Evolutionary conservation across 2,113 vertebrate genomes (phyloP), one percentile per base, ranked within the genome.

Genomic region (Salvelinus sp.): DNA sequence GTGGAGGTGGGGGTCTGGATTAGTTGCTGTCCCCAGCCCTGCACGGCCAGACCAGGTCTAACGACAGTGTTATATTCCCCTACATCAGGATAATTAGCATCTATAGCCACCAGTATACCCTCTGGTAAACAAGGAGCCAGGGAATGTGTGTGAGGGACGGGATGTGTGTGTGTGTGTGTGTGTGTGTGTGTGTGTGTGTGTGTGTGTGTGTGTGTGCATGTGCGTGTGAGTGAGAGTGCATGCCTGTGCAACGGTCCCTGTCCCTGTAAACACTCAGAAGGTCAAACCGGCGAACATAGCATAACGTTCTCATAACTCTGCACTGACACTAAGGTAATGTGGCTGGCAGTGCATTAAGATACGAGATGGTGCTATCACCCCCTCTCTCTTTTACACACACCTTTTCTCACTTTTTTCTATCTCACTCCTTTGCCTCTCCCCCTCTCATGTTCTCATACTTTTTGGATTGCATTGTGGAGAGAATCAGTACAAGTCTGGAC

Each of bases 261-360:
- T 44, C 9, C 38, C 38, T 44, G 38, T 44, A 44, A 44, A 44
- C 38, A 20, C 30, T 71, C 16, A 2, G 73, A 83, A 82, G 81
- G 83, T 85, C 78, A 87, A 76, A 74, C 44, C 70, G 7, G 71
- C 65, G 30, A 77, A 50, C 63, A 27, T 70, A 3, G 44, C 73
- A 67, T 62, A 18, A 63, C n/a, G 38, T 54, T 25, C 68, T 28
- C 38, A 30, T 44, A 60, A 28, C 38, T 76, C 58, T 67, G 30
- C 23, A 73, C 66, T 73, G 74, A 85, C 75, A 18, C 16, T 14
- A 54, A 65, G 70, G n/a, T 27, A 47, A 75, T 70, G 82, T 75
- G 66, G 60, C 71, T 76, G 64, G 16, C 76, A 22, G 60, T 69
- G n/a, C 72, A 79, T 73, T 74, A 63, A 64, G 44, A 54, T 28